phyloP scores from a whole-genome alignment of 1,140 invertebrate genomes.

The Chironomus striatipennis region DNA sequence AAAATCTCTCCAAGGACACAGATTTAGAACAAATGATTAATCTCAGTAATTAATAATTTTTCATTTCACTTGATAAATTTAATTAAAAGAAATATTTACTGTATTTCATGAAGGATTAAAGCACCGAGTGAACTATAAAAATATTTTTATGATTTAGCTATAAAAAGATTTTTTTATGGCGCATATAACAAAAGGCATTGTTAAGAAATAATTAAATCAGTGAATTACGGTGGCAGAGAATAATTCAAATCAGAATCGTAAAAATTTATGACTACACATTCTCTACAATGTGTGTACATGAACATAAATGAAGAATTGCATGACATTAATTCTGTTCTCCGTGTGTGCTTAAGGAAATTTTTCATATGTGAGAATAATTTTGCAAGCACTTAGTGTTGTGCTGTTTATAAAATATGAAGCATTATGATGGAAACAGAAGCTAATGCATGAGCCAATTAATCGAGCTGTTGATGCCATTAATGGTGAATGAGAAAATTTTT shows the following conservation, averaged over 20 bases:
- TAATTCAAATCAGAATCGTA: constrained; percentile 2
- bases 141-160: no score
- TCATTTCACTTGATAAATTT: neutral
- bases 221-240: neutral
- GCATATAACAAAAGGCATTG: neutral
- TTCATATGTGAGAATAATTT: no score
- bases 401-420: neutral
- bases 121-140: no score
- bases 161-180: neutral
- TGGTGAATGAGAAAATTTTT: neutral
- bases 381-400: no score
- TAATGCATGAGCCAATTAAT: neutral
- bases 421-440: neutral
- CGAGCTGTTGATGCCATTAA: neutral
- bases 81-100: neutral
- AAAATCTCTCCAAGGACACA: no score
- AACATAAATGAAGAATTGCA: neutral
- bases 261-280: neutral
- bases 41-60: no score
- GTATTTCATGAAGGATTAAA: no score
- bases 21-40: no score
- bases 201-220: neutral
- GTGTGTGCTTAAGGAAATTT: no score
- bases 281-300: neutral
- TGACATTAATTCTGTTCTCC: neutral